These are phyloP conservation scores for Bettongia penicillata DNA, from an alignment of 2,113 vertebrate genomes.

Conservation along the genomic window DNA sequence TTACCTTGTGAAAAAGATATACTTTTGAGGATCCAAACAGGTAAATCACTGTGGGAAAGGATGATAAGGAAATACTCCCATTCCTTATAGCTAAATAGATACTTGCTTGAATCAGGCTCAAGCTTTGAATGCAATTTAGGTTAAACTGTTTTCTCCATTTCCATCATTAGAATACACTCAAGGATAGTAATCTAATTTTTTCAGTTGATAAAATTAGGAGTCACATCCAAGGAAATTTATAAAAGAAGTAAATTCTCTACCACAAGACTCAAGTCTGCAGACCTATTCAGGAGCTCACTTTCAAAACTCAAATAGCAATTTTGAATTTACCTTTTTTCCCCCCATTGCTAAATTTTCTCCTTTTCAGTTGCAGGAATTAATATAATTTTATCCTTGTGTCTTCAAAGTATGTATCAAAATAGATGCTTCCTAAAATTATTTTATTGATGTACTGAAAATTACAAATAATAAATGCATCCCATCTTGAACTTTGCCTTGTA, in stretches of 20 bases:
- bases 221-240: slow-evolving; percentile 65
- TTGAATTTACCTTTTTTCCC: slow-evolving; percentile 55
- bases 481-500: slow-evolving; percentile 69
- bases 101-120: background rate
- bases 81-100: background rate
- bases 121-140: background rate
- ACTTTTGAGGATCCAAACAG: background rate
- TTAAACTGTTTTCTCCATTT: background rate
- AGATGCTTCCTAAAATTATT: slow-evolving; percentile 84
- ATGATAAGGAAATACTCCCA: background rate
- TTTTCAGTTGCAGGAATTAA: slow-evolving; percentile 23
- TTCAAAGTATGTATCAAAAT: slow-evolving; percentile 63
- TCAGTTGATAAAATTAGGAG: slow-evolving; percentile 61
- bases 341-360: slow-evolving; percentile 50
- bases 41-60: background rate
- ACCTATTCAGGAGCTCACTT: slow-evolving; percentile 44
- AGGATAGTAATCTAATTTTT: slow-evolving; percentile 46
- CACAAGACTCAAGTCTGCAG: slow-evolving; percentile 26
- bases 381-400: slow-evolving; percentile 64
- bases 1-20: background rate
- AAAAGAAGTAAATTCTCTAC: slow-evolving; percentile 1
- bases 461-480: slow-evolving; percentile 87
- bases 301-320: slow-evolving; percentile 33
- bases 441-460: slow-evolving; percentile 84
- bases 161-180: background rate